Evolutionary conservation across 2,113 vertebrate species (phyloP).

Genomic region (Phyllostomus discolor): DNA sequence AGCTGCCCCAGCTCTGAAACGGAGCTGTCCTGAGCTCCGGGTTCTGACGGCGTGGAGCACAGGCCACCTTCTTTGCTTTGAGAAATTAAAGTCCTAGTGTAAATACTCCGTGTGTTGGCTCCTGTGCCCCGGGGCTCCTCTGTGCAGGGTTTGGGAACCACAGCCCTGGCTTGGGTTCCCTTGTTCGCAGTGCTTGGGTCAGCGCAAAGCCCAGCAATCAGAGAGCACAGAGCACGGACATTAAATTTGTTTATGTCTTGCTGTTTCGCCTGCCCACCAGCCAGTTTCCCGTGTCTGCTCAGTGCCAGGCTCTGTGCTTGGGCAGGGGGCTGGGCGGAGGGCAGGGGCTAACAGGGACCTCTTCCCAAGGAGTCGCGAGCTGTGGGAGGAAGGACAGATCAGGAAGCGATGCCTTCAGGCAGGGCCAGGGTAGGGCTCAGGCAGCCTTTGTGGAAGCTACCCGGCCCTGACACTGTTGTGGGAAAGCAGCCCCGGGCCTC

Average conservation of each 20-base stretch:
- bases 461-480: background rate
- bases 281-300: background rate
- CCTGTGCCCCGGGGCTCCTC: background rate
- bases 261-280: background rate
- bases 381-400: background rate
- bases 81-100: background rate
- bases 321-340: background rate
- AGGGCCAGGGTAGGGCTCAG: background rate
- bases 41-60: background rate
- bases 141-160: background rate
- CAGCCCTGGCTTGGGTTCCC: fast-evolving
- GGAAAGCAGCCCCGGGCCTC: background rate
- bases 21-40: background rate
- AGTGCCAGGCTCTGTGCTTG: background rate
- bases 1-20: background rate
- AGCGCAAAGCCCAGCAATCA: background rate
- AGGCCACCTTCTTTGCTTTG: background rate
- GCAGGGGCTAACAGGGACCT: background rate
- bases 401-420: too few relatives aligned
- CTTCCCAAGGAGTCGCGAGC: background rate
- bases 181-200: background rate
- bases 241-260: background rate
- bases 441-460: background rate
- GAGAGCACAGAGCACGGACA: background rate
- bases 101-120: background rate